phyloP scores from a whole-genome alignment of 2,888 invertebrate species.

The Zele albiditarsus region DNA sequence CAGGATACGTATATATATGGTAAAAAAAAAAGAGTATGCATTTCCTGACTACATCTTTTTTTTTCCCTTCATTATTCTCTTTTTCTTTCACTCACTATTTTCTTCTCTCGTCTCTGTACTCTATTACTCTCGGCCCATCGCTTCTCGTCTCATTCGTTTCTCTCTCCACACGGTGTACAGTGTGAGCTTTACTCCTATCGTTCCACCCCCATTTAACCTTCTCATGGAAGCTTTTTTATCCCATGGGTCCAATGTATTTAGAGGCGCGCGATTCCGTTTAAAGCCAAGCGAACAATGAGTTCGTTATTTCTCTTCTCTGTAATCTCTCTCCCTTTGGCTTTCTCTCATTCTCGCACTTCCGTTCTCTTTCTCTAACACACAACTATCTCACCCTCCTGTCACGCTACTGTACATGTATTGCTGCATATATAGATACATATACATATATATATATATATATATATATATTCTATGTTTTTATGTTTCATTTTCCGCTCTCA shows the following conservation, averaged over 20 bases:
- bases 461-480: background rate
- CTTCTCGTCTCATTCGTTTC: slow-evolving; percentile 26
- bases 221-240: slow-evolving; percentile 7
- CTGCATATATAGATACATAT: background rate
- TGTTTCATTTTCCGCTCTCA: background rate
- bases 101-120: background rate
- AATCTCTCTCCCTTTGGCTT: background rate
- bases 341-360: background rate
- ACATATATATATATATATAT: background rate
- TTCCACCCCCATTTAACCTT: background rate
- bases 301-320: slow-evolving; percentile 47
- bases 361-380: background rate
- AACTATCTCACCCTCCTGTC: background rate
- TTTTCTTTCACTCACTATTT: slow-evolving; percentile 2
- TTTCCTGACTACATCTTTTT: slow-evolving; percentile 6
- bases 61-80: slow-evolving; percentile 17
- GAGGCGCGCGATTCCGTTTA: slow-evolving; percentile 44
- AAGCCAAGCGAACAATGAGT: slow-evolving; percentile 51
- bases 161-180: background rate
- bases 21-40: slow-evolving; percentile 17
- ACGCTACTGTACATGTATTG: background rate
- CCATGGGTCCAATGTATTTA: slow-evolving; percentile 47
- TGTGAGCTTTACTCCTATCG: background rate
- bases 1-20: background rate
- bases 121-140: background rate